phyloP scores from a whole-genome alignment of 2,888 invertebrate species.

The Tetrapedia diversipes region DNA sequence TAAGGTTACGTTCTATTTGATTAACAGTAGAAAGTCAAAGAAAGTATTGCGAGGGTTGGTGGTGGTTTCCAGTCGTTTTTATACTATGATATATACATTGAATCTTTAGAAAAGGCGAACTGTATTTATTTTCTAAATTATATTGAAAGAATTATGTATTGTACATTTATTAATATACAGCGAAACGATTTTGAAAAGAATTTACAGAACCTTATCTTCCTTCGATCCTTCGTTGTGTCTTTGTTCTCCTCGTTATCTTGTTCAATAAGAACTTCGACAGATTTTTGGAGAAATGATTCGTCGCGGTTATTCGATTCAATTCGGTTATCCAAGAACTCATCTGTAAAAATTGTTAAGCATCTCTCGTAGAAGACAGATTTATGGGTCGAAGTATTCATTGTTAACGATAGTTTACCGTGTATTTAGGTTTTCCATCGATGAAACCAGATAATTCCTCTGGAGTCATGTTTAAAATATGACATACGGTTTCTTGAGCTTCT shows the following conservation, averaged over 20 bases:
- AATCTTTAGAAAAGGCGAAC: not conserved
- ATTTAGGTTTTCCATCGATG: constrained; percentile 58
- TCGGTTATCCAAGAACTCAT: constrained; percentile 32
- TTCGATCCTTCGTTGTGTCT: constrained; percentile 4
- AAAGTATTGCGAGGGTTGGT: constrained; percentile 21
- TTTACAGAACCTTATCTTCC: not conserved
- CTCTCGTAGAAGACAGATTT: not conserved
- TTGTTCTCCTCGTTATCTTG: constrained; percentile 21
- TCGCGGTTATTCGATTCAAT: constrained; percentile 39
- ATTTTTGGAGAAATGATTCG: constrained; percentile 26
- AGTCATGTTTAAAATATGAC: constrained; percentile 72
- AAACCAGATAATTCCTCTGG: constrained; percentile 68
- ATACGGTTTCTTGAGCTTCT: constrained; percentile 71
- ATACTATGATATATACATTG: constrained; percentile 9
- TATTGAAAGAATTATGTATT: constrained; percentile 18
- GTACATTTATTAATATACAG: constrained; percentile 24
- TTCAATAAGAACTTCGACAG: constrained; percentile 49
- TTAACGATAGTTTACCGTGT: constrained; percentile 48
- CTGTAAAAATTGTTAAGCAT: constrained; percentile 5
- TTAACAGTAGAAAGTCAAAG: not conserved
- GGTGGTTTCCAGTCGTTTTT: constrained; percentile 22
- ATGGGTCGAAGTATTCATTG: not conserved
- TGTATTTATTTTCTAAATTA: constrained; percentile 36
- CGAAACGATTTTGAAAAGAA: constrained; percentile 24
- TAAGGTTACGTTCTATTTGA: not conserved